phyloP scores from a whole-genome alignment of 1,140 invertebrate species.

The Pristionchus pacificus region DNA sequence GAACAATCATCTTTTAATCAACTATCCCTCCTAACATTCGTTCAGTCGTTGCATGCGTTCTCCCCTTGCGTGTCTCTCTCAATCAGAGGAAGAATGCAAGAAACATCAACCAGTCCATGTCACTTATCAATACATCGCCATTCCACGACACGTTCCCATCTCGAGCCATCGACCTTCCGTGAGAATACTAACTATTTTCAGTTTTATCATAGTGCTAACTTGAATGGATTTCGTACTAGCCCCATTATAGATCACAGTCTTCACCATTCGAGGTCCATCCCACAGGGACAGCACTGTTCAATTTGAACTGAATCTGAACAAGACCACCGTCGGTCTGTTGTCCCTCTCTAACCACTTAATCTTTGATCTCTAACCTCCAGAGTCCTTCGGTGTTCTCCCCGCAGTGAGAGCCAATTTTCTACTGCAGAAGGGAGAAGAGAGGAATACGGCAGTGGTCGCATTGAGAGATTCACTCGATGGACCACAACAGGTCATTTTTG shows the following conservation, averaged over 20 bases:
- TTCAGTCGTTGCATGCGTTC: conserved; percentile 51
- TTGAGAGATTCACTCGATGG: conserved; percentile 54
- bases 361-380: conserved; percentile 25
- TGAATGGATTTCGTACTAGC: too few species aligned
- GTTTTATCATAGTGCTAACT: too few species aligned
- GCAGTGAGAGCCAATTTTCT: conserved; percentile 52
- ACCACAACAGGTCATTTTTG: conserved; percentile 39
- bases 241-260: conserved; percentile 33
- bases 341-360: not conserved
- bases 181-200: not conserved
- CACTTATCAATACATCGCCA: conserved; percentile 54
- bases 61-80: conserved; percentile 36
- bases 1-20: not conserved
- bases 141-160: conserved; percentile 54
- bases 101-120: conserved; percentile 46
- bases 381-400: conserved; percentile 36
- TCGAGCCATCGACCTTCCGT: conserved; percentile 53
- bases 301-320: conserved; percentile 49
- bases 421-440: conserved; percentile 53
- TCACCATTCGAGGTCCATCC: conserved; percentile 51
- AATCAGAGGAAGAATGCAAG: conserved; percentile 41
- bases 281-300: conserved; percentile 45
- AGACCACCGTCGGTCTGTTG: conserved; percentile 37
- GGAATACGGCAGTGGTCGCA: conserved; percentile 54
- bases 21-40: not conserved